A percentile compares a stretch with the other conserved stretches of the same genome.
Conservation (phyloP, 2,888 invertebrate genomes). For the Eucriotettix oculatus region DNA sequence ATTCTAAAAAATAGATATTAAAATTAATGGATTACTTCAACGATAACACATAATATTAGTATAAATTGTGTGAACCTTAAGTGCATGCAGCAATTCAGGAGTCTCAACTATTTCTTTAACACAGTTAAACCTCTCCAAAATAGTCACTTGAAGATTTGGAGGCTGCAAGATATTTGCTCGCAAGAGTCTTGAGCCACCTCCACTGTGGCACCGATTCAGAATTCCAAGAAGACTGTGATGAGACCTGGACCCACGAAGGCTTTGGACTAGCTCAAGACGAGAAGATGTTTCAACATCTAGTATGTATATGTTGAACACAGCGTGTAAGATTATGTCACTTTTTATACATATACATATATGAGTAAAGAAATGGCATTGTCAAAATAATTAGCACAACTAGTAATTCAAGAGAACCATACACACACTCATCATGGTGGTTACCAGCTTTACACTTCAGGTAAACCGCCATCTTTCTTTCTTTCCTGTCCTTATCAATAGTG, state of each 20-base stretch:
- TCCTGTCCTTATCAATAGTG: no score
- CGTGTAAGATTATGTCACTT: no score
- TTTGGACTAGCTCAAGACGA: constrained; percentile 50
- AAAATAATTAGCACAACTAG: no score
- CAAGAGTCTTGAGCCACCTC: constrained; percentile 60
- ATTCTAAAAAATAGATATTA: constrained; percentile 28
- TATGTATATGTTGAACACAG: constrained; percentile 11
- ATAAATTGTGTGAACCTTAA: constrained; percentile 34
- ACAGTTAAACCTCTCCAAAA: constrained; percentile 52
- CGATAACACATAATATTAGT: no score
- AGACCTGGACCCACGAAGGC: constrained; percentile 26
- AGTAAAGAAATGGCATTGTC: no score
- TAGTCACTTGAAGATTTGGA: constrained; percentile 44
- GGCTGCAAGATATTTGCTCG: constrained; percentile 70
- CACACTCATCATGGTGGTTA: no score
- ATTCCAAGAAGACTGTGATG: constrained; percentile 41
- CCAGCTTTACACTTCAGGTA: no score
- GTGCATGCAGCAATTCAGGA: constrained; percentile 40
- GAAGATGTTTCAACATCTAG: constrained; percentile 68
- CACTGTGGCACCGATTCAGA: constrained; percentile 51
- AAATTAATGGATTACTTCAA: no score
- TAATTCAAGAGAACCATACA: no score
- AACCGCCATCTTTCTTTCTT: no score
- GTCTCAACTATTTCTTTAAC: constrained; percentile 59
- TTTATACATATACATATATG: no score